Evolutionary conservation across 2,888 invertebrate species (phyloP).

Genomic region (Lottia scabra): DNA sequence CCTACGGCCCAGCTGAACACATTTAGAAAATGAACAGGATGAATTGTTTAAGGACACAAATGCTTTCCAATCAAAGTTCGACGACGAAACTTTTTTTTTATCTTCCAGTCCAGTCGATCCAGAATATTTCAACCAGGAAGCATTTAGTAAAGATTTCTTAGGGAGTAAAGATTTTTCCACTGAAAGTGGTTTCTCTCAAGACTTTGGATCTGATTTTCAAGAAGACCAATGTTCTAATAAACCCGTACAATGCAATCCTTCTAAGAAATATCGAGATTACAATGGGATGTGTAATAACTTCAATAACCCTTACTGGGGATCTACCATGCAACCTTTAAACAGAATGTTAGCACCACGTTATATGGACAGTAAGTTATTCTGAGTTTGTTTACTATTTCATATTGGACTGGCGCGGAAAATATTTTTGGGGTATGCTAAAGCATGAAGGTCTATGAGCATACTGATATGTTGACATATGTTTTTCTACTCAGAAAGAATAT

Average conservation of each 20-base stretch:
- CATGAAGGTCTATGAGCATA: too few species aligned
- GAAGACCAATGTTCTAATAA: slow-evolving; percentile 9
- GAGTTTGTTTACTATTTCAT: too few species aligned
- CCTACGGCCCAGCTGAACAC: too few species aligned
- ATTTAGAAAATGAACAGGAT: too few species aligned
- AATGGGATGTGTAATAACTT: slow-evolving; percentile 97
- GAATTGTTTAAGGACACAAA: too few species aligned
- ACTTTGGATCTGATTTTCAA: not conserved
- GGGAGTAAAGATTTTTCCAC: not conserved
- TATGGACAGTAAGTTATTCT: slow-evolving; percentile 22
- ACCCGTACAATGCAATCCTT: slow-evolving; percentile 25
- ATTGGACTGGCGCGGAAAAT: too few species aligned
- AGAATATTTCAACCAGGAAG: slow-evolving; percentile 5
- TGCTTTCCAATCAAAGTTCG: too few species aligned
- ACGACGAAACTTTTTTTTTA: too few species aligned
- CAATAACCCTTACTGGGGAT: slow-evolving; percentile 88
- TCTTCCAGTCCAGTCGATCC: not conserved
- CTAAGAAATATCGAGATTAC: slow-evolving; percentile 80
- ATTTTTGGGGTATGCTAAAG: too few species aligned
- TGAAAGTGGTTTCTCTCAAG: not conserved
- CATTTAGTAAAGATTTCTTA: slow-evolving; percentile 1
- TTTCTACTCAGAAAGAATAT: too few species aligned
- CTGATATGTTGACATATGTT: too few species aligned
- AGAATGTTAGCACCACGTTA: slow-evolving; percentile 24
- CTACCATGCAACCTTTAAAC: slow-evolving; percentile 26